These are phyloP conservation scores for Acropternis orthonyx DNA, from an alignment of 2,797 vertebrate genomes.

Conservation along the genomic window DNA sequence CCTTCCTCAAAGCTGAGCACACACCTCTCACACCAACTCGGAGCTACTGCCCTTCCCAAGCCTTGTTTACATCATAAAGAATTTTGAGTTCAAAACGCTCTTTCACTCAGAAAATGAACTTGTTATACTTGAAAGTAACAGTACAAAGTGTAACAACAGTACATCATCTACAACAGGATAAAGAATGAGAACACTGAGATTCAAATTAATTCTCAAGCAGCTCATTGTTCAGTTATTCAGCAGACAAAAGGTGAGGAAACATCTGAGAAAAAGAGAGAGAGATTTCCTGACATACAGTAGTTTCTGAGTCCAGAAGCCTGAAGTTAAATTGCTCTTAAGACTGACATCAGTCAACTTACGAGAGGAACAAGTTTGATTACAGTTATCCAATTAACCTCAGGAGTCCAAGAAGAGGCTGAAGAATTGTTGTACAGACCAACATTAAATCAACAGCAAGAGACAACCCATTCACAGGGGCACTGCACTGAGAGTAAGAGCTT, in stretches of 20 bases:
- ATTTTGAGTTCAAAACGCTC: not conserved
- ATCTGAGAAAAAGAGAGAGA: not conserved
- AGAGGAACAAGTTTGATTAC: not conserved
- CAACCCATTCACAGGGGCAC: not conserved
- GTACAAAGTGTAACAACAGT: not conserved
- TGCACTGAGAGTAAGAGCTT: not conserved
- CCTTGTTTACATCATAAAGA: not conserved
- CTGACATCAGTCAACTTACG: not conserved
- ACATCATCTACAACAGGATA: not conserved
- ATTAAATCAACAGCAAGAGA: not conserved
- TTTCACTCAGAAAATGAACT: not conserved
- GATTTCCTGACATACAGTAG: not conserved
- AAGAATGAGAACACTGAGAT: not conserved
- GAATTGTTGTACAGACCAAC: not conserved
- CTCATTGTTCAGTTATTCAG: not conserved
- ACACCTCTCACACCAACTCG: not conserved
- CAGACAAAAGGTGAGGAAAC: not conserved
- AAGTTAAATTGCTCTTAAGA: not conserved
- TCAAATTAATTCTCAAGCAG: not conserved
- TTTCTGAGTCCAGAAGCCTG: not conserved
- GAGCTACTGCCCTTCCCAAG: not conserved
- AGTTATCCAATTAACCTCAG: not conserved
- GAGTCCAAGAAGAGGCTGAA: not conserved
- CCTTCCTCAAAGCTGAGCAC: not conserved
- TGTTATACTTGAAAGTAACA: not conserved